Evolutionary conservation across 2,888 invertebrate species (phyloP).

Genomic region (Drosophila basisetae): DNA sequence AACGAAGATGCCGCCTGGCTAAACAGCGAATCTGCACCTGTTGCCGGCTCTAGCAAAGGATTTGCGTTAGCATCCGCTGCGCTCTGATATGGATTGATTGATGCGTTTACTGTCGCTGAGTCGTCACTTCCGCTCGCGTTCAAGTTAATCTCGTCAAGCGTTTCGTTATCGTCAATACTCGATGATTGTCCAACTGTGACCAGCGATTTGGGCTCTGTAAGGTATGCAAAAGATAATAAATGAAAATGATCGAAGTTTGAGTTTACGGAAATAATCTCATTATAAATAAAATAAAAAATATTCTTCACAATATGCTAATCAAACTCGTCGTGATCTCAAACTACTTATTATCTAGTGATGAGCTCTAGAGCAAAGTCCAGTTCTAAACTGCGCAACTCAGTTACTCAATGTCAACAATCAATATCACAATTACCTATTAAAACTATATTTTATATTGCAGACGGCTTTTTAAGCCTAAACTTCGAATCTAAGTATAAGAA

Average conservation of each 20-base stretch:
- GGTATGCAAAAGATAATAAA: slow-evolving; percentile 1
- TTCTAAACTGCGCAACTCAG: not conserved
- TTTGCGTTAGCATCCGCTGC: slow-evolving; percentile 75
- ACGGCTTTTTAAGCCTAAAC: not conserved
- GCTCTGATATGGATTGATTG: slow-evolving; percentile 33
- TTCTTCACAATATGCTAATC: slow-evolving; percentile 54
- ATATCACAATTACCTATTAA: slow-evolving; percentile 10
- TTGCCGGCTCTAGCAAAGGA: slow-evolving; percentile 70
- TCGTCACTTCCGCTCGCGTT: slow-evolving; percentile 80
- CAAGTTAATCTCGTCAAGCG: slow-evolving; percentile 86
- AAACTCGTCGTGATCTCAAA: slow-evolving; percentile 41
- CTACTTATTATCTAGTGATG: slow-evolving; percentile 31
- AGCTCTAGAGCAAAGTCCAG: not conserved
- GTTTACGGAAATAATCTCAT: slow-evolving; percentile 15
- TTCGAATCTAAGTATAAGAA: not conserved
- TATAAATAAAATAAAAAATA: slow-evolving; percentile 9
- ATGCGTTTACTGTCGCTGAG: slow-evolving; percentile 30
- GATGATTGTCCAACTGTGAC: slow-evolving; percentile 83
- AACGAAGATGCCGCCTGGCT: slow-evolving; percentile 84
- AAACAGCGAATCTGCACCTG: slow-evolving; percentile 74
- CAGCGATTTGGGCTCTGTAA: slow-evolving; percentile 82
- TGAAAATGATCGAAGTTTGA: not conserved
- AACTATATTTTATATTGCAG: not conserved
- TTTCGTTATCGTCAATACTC: slow-evolving; percentile 86
- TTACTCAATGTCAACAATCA: not conserved